Base-by-base conservation (phyloP, 2,797 vertebrate genomes). In the Pristis pectinata region DNA sequence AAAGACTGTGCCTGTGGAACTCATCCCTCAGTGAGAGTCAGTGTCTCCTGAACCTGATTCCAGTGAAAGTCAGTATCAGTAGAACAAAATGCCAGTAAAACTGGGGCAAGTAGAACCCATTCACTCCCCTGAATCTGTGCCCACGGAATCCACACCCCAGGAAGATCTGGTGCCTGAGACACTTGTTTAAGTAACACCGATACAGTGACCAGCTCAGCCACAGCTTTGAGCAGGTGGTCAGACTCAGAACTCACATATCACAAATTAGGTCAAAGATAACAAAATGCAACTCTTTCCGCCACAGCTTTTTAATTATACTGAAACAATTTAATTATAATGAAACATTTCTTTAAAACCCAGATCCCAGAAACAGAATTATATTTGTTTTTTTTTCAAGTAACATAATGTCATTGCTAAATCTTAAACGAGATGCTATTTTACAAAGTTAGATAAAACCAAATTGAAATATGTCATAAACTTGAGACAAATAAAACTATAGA, bases 381-480 rank as follows among this genome's bases (percentile, higher is more conserved):
- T 89, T 89, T 77, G 77, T 37, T 72, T 93, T 19, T 77, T 82
- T 94, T 94, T 94, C 92, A 94, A 94, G 92, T 94, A 94, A 94
- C 92, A 94, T 94, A 94, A 94, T 94, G 44, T 94, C 44, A 76
- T 94, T 74, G 30, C 92, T 94, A 94, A 91, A 76, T 94, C 92
- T 94, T 94, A 94, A 74, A 94, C 41, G 44, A 94, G 92, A 94
- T 94, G 92, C 92, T 94, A 94, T 76, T 94, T 94, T 94, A 94
- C 92, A 94, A 94, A 91, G 59, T 94, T 94, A 74, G 70, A 94
- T 94, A 76, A 72, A 94, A 74, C 67, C 92, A 74, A n/a, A 93
- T 72, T 93, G 92, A 70, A 93, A 53, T 93, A 41, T 53, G 61
- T 94, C 92, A 94, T 94, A 94, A 72, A 94, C 72, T 94, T 94